Evolutionary conservation across 2,113 vertebrate genomes (phyloP).

Genomic region (Pterocles burchelli): DNA sequence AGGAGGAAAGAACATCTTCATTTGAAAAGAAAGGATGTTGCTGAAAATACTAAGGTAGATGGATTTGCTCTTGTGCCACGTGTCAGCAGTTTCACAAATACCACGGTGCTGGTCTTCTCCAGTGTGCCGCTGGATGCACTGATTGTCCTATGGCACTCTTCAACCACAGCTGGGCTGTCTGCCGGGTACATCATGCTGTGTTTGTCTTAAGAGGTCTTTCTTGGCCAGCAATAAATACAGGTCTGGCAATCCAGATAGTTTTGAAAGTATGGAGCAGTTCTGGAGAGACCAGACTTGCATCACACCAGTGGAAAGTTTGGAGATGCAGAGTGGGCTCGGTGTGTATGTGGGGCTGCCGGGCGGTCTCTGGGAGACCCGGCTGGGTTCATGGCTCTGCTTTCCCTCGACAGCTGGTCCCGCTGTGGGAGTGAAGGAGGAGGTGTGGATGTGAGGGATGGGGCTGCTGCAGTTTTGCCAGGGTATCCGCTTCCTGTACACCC

Average conservation of each 20-base stretch:
- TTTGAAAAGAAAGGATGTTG: background rate
- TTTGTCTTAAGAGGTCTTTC: slow-evolving; percentile 2
- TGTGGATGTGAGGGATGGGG: fast-evolving
- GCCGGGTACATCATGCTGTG: background rate
- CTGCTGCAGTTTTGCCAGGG: background rate
- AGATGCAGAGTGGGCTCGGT: fast-evolving
- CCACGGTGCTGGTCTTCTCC: fast-evolving
- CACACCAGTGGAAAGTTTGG: fast-evolving
- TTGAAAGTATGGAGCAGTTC: background rate
- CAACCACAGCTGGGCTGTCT: background rate
- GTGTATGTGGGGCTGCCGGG: fast-evolving
- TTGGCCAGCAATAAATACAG: background rate
- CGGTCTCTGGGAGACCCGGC: background rate
- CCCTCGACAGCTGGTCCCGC: fast-evolving
- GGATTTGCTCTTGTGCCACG: background rate
- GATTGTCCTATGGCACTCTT: background rate
- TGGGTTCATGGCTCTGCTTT: background rate
- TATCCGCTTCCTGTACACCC: background rate
- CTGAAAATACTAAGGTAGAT: background rate
- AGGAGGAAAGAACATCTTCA: background rate
- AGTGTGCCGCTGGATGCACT: background rate
- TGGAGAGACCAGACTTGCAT: background rate
- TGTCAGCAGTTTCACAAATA: background rate
- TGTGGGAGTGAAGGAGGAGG: background rate
- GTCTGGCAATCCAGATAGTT: background rate